Evolutionary conservation across 2,113 vertebrate species (phyloP).

Genomic region (Microcebus murinus): DNA sequence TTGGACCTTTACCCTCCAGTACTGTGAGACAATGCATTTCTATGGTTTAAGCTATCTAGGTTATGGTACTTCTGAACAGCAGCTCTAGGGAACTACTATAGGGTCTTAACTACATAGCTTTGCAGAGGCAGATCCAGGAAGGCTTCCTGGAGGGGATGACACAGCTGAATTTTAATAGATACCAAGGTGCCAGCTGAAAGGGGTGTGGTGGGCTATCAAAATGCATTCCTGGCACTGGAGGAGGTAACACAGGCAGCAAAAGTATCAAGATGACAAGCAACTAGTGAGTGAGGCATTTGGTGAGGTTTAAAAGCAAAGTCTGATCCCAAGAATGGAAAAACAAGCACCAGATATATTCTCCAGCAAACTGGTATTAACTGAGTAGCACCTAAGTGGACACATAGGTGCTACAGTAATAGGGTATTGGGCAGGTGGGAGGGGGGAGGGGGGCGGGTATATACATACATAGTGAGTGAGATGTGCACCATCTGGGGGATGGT

Average conservation of each 20-base stretch:
- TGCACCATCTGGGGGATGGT: no score
- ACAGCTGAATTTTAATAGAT: not conserved
- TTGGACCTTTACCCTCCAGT: not conserved
- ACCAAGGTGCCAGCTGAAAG: not conserved
- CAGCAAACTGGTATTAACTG: no score
- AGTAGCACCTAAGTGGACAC: no score
- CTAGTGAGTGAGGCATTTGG: not conserved
- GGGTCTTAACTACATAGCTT: not conserved
- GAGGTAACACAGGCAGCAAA: not conserved
- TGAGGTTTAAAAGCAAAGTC: not conserved
- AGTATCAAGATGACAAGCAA: not conserved
- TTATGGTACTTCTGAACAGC: not conserved
- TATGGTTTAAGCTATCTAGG: not conserved
- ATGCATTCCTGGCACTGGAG: not conserved
- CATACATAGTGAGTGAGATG: no score
- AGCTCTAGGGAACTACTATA: not conserved
- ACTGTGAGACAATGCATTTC: not conserved
- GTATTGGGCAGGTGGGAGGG: no score
- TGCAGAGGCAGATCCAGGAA: not conserved
- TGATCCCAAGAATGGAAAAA: no score
- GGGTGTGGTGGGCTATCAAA: not conserved
- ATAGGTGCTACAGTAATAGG: no score
- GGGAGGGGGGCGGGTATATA: no score
- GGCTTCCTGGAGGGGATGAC: not conserved
- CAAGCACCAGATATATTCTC: no score